These are phyloP conservation scores for Lepidonotus clava DNA, from an alignment of 2,888 invertebrate species.

Conservation along the genomic window DNA sequence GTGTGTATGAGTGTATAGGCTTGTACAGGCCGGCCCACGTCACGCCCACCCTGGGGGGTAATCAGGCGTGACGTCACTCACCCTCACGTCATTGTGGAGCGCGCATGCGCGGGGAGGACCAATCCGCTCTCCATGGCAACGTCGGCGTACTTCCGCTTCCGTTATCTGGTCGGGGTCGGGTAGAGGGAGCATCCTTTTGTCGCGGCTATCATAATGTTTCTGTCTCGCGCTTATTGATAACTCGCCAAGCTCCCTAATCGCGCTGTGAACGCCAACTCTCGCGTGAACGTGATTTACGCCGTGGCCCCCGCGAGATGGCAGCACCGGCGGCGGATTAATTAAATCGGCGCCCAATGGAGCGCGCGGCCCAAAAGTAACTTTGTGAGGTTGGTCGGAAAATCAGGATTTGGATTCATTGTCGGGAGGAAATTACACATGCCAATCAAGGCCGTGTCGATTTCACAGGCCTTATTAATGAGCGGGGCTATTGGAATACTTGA, in stretches of 20 bases:
- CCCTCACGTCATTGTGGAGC: not conserved
- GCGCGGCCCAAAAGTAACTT: constrained; percentile 49
- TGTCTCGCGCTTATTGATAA: constrained; percentile 24
- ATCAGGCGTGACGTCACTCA: not conserved
- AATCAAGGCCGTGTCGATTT: constrained; percentile 45
- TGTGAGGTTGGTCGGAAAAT: constrained; percentile 52
- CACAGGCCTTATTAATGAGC: constrained; percentile 22
- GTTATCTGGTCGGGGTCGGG: not conserved
- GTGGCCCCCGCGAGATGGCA: constrained; percentile 6
- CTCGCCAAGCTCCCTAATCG: constrained; percentile 20
- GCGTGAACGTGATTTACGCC: constrained; percentile 48
- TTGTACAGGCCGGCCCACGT: not conserved
- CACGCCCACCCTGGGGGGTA: not conserved
- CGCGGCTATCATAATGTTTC: constrained; percentile 49
- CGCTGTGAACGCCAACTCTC: constrained; percentile 6
- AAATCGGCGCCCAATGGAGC: constrained; percentile 46
- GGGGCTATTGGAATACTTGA: constrained; percentile 22
- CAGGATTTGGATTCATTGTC: constrained; percentile 51
- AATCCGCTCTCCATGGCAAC: constrained; percentile 30
- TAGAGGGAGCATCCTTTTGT: constrained; percentile 21
- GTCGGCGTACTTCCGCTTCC: constrained; percentile 39
- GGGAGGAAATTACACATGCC: constrained; percentile 47
- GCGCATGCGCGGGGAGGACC: not conserved
- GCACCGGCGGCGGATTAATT: constrained; percentile 47
- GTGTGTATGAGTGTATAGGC: not conserved